Evolutionary conservation across 2,113 vertebrate species (phyloP).

Genomic region (Xerus inauris): DNA sequence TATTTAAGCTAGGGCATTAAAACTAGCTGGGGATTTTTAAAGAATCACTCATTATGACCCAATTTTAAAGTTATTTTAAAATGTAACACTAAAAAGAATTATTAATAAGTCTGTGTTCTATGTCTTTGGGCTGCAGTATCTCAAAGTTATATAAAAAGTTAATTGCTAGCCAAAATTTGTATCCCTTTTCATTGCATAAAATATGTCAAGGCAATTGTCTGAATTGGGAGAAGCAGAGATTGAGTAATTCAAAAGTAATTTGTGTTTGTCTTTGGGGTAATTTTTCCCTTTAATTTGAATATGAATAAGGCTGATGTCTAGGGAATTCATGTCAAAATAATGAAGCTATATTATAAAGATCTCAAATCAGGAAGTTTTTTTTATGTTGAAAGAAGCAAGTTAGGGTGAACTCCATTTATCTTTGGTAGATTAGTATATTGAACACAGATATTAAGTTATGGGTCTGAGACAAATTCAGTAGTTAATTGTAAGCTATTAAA

Average conservation of each 20-base stretch:
- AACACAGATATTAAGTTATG: conserved; percentile 43
- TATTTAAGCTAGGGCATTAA: conserved; percentile 75
- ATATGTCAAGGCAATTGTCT: conserved; percentile 56
- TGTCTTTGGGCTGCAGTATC: conserved; percentile 52
- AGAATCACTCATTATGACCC: conserved; percentile 75
- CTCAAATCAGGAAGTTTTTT: background rate
- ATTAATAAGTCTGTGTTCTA: conserved; percentile 63
- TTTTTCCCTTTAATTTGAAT: conserved; percentile 65
- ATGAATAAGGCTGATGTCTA: conserved; percentile 42
- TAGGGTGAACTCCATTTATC: conserved; percentile 25
- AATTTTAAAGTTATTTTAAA: conserved; percentile 76
- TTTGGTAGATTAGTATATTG: conserved; percentile 24
- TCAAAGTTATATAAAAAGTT: conserved; percentile 65
- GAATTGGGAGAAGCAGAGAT: conserved; percentile 21
- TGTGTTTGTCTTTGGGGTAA: conserved; percentile 63
- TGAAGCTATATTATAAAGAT: conserved; percentile 50
- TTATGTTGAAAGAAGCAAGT: conserved; percentile 48
- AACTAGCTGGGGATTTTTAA: conserved; percentile 71
- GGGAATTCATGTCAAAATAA: conserved; percentile 71
- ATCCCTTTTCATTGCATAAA: conserved; percentile 58
- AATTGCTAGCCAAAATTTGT: conserved; percentile 66
- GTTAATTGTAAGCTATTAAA: conserved; percentile 54
- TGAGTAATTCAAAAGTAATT: conserved; percentile 64
- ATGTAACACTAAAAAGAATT: conserved; percentile 67
- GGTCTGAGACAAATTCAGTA: conserved; percentile 42